phyloP scores from a whole-genome alignment of 30 jellyfish, hydroid and myxozoan genomes.

The Nemopilema nomurai region DNA sequence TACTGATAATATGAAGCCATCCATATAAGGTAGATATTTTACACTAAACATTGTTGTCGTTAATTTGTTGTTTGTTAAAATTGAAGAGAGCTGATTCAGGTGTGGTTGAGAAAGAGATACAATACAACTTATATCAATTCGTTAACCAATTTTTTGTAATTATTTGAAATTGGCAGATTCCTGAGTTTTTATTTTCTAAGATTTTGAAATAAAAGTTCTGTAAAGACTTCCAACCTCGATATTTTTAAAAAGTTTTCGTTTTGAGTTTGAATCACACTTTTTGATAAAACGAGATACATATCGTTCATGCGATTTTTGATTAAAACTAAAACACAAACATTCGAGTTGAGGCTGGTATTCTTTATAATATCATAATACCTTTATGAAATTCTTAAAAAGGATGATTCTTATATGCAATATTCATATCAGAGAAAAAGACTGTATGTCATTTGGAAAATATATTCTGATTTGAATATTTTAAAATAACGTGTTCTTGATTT shows the following conservation, averaged over 20 bases:
- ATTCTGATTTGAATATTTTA: not conserved
- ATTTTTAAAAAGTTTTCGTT: not conserved
- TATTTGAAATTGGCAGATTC: not conserved
- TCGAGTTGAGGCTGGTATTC: not conserved
- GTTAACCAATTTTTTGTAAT: not conserved
- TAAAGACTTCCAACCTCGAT: not conserved
- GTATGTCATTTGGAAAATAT: not conserved
- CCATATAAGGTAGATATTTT: not conserved
- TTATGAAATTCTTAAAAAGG: not conserved
- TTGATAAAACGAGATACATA: not conserved
- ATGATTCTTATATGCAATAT: not conserved
- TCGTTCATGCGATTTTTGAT: not conserved
- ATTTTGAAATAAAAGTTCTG: not conserved
- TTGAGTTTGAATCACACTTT: not conserved
- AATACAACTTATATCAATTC: not conserved
- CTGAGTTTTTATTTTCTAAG: not conserved
- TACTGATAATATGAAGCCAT: not conserved
- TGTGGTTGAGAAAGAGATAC: not conserved
- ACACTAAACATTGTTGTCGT: not conserved
- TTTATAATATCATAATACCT: no score
- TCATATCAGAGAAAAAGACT: not conserved
- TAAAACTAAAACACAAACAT: not conserved
- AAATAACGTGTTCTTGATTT: not conserved
- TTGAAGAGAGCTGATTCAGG: not conserved
- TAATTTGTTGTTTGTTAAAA: not conserved